Evolutionary conservation across 2,888 invertebrate species (phyloP).

Genomic region (Noctua comes): DNA sequence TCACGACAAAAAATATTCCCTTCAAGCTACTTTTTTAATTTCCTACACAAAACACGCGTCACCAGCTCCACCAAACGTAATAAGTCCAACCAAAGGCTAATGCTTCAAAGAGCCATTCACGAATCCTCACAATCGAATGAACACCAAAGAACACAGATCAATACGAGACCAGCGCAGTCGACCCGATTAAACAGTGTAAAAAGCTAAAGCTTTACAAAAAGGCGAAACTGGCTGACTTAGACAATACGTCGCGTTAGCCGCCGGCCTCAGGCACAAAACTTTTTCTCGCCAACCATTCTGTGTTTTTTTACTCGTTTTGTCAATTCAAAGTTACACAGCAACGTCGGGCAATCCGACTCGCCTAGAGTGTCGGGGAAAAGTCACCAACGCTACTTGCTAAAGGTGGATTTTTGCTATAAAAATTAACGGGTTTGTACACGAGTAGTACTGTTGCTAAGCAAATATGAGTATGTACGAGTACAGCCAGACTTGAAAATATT

Average conservation of each 20-base stretch:
- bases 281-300: constrained; percentile 73
- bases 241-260: constrained; percentile 65
- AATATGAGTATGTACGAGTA: constrained; percentile 16
- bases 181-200: constrained; percentile 69
- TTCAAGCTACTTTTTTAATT: neutral
- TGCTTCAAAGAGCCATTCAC: constrained; percentile 49
- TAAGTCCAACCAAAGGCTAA: constrained; percentile 32
- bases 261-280: constrained; percentile 70
- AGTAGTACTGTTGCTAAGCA: constrained; percentile 13
- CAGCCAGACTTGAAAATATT: neutral
- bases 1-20: neutral
- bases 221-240: constrained; percentile 60
- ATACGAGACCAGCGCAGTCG: constrained; percentile 60
- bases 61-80: neutral
- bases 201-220: constrained; percentile 63
- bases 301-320: constrained; percentile 73
- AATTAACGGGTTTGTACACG: constrained; percentile 27
- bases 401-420: constrained; percentile 33
- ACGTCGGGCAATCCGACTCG: constrained; percentile 54
- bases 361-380: constrained; percentile 58
- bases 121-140: constrained; percentile 55
- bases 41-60: neutral
- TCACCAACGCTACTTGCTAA: constrained; percentile 43
- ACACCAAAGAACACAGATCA: constrained; percentile 65
- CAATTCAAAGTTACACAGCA: constrained; percentile 71